A percentile compares a stretch with the other conserved stretches of the same genome.
Conservation (phyloP, 37 sponge, comb jelly and placozoan species). For the Theonella swinhoei region DNA sequence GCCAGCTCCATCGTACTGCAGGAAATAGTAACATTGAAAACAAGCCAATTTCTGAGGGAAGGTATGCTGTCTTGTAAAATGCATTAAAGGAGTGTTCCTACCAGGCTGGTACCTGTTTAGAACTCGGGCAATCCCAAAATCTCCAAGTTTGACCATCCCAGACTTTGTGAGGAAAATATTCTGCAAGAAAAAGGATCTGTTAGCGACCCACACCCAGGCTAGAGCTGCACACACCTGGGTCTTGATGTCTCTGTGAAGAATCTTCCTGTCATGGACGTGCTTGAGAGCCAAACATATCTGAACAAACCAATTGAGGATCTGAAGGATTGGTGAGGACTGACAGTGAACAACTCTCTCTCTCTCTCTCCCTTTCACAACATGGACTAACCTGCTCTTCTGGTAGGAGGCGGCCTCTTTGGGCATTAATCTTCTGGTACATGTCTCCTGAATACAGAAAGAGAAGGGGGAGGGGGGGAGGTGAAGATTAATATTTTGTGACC, state of each 20-base stretch:
- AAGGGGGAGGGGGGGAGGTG: neutral
- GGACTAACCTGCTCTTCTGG: conserved; percentile 83
- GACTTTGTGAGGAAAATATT: conserved; percentile 92
- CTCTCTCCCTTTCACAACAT: neutral
- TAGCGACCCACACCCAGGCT: neutral
- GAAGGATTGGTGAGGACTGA: neutral
- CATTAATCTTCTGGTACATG: conserved; percentile 85
- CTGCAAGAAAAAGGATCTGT: conserved; percentile 28
- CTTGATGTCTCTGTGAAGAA: conserved; percentile 97
- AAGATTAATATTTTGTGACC: neutral
- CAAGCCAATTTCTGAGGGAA: neutral
- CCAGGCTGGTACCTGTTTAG: conserved; percentile 66
- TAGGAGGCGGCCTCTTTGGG: conserved; percentile 77
- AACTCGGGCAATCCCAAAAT: conserved; percentile 95
- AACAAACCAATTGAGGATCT: conserved; percentile 96
- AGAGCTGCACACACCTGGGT: conserved; percentile 55
- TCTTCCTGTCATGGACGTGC: conserved; percentile 97
- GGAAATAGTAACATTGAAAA: too few species aligned
- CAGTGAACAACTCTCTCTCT: neutral
- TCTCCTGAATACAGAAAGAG: conserved; percentile 60
- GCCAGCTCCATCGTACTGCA: conserved; percentile 92
- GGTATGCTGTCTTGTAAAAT: neutral
- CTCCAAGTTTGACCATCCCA: conserved; percentile 90
- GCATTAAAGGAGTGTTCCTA: neutral
- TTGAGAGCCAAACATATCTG: conserved; percentile 93